These are phyloP conservation scores for Parelbella ahira DNA, from an alignment of 2,888 invertebrate species.

Conservation along the genomic window DNA sequence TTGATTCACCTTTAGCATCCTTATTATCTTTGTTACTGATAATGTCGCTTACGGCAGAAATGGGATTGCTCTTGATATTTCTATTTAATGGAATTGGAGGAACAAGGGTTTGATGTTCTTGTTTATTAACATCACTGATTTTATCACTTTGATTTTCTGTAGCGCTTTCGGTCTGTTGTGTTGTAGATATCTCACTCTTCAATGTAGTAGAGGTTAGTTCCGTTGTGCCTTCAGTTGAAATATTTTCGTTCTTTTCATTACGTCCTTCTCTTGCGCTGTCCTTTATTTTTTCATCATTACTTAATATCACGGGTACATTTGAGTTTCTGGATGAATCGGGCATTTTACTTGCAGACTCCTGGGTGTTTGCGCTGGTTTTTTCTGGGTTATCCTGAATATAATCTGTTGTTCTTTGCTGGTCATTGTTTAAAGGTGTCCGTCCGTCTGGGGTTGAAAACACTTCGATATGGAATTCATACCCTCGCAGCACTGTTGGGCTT, in stretches of 20 bases:
- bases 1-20: constrained; percentile 4
- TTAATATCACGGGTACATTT: constrained; percentile 17
- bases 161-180: not conserved
- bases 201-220: constrained; percentile 11
- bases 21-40: not conserved
- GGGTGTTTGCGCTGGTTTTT: constrained; percentile 12
- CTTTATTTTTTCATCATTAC: constrained; percentile 11
- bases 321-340: constrained; percentile 17
- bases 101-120: not conserved
- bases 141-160: constrained; percentile 12
- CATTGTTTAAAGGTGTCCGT: constrained; percentile 4
- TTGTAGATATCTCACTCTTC: not conserved
- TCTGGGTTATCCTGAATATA: no score
- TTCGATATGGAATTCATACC: constrained; percentile 57
- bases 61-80: constrained; percentile 4
- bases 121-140: constrained; percentile 1
- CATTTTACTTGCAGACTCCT: constrained; percentile 13
- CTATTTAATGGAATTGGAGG: constrained; percentile 6
- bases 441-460: constrained; percentile 43
- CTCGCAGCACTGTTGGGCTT: constrained; percentile 62
- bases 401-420: constrained; percentile 19
- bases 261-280: constrained; percentile 28
- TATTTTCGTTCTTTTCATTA: constrained; percentile 11
- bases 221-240: constrained; percentile 12
- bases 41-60: constrained; percentile 1